A percentile compares a stretch with the other conserved stretches of the same genome.
Evolutionary conservation across 2,113 vertebrate genomes (phyloP).

Genomic region (Zosterops pallidus): DNA sequence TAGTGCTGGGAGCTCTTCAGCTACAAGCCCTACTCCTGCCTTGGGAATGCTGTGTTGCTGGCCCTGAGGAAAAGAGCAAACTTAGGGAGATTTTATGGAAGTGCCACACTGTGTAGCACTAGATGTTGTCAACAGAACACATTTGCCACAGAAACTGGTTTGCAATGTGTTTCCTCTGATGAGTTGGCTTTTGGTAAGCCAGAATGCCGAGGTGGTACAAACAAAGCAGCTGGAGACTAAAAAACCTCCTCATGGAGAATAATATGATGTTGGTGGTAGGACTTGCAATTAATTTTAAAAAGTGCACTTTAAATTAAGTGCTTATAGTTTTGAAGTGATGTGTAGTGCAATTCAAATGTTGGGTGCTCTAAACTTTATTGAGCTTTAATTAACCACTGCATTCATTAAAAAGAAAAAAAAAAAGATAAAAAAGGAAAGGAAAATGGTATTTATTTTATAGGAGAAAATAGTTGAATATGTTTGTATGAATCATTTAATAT

Average conservation of each 20-base stretch:
- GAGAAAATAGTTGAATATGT: not conserved
- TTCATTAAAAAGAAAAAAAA: not conserved
- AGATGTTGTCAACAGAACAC: not conserved
- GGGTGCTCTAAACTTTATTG: not conserved
- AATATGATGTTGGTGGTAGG: rapidly evolving
- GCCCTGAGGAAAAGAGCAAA: not conserved
- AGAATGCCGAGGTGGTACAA: not conserved
- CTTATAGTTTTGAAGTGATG: not conserved
- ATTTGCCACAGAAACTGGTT: not conserved
- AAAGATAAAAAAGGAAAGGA: not conserved
- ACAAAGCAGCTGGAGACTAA: not conserved
- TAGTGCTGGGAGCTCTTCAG: not conserved
- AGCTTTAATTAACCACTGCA: constrained; percentile 21
- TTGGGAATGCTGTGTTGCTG: not conserved
- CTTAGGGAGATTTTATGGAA: not conserved
- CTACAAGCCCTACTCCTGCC: not conserved
- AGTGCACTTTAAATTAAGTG: constrained; percentile 6
- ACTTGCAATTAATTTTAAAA: not conserved
- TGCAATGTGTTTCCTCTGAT: not conserved
- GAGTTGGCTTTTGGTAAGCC: not conserved
- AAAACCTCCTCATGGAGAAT: not conserved
- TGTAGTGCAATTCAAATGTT: not conserved
- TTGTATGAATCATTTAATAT: constrained; percentile 24
- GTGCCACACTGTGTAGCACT: not conserved
- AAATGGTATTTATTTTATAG: not conserved